Evolutionary conservation across 2,113 vertebrate species (phyloP).

Genomic region (Entelurus aequoreus): DNA sequence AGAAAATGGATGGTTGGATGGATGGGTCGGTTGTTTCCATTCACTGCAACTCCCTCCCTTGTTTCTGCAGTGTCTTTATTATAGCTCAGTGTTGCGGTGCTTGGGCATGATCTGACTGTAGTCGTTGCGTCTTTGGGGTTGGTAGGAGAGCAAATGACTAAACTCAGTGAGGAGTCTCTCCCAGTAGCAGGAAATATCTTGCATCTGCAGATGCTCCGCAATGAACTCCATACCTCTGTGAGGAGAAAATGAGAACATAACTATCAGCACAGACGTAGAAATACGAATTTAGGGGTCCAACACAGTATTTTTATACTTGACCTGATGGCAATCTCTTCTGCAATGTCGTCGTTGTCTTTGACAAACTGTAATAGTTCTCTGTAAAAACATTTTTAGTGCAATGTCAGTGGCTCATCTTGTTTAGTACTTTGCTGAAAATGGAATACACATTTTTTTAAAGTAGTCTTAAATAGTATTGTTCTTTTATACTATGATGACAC

Average conservation of each 20-base stretch:
- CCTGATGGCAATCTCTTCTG: slow-evolving; percentile 84
- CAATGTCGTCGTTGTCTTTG: slow-evolving; percentile 85
- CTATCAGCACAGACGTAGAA: background rate
- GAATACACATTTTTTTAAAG: too few species aligned
- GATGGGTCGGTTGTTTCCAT: background rate
- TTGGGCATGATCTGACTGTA: slow-evolving; percentile 75
- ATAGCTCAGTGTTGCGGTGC: slow-evolving; percentile 81
- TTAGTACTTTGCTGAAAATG: too few species aligned
- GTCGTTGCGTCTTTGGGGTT: slow-evolving; percentile 73
- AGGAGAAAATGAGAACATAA: background rate
- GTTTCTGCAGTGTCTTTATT: background rate
- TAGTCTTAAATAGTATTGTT: too few species aligned
- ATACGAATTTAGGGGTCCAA: background rate
- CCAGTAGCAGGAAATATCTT: slow-evolving; percentile 93
- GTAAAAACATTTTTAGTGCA: slow-evolving; percentile 20
- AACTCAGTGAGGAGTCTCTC: slow-evolving; percentile 83
- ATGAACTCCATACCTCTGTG: slow-evolving; percentile 86
- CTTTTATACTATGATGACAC: too few species aligned
- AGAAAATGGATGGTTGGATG: too few species aligned
- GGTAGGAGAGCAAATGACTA: slow-evolving; percentile 80
- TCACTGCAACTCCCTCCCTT: slow-evolving; percentile 1
- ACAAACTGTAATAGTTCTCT: slow-evolving; percentile 90
- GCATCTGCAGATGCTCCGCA: slow-evolving; percentile 82
- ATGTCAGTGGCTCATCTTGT: too few species aligned
- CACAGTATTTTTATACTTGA: slow-evolving; percentile 32